These are phyloP conservation scores for Hecatera dysodea DNA, from an alignment of 2,888 invertebrate species.

Conservation along the genomic window DNA sequence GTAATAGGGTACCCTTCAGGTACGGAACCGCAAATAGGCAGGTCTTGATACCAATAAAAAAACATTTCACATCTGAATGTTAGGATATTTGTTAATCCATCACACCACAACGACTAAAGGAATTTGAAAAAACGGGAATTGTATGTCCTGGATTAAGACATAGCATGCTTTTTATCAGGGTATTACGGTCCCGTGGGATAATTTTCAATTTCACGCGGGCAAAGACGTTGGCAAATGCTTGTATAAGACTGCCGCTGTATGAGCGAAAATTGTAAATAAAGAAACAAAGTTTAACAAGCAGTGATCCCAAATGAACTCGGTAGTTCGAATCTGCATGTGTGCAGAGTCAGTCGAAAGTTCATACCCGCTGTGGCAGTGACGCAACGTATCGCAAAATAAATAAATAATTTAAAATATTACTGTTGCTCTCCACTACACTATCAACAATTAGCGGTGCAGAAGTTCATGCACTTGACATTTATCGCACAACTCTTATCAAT, in stretches of 20 bases:
- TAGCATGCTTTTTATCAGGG: neutral
- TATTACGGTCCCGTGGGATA: neutral
- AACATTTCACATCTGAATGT: no score
- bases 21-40: no score
- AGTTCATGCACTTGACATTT: slow-evolving; percentile 76
- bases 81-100: neutral
- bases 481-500: slow-evolving; percentile 65
- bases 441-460: slow-evolving; percentile 65
- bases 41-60: no score
- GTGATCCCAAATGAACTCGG: slow-evolving; percentile 8
- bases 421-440: slow-evolving; percentile 51
- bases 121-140: neutral
- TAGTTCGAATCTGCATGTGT: slow-evolving; percentile 19
- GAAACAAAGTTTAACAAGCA: slow-evolving; percentile 2
- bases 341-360: slow-evolving; percentile 18
- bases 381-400: slow-evolving; percentile 36
- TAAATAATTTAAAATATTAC: slow-evolving; percentile 44
- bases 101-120: neutral
- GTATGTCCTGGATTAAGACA: neutral
- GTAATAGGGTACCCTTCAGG: no score
- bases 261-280: slow-evolving; percentile 11
- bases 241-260: neutral
- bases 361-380: slow-evolving; percentile 23
- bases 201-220: neutral
- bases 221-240: neutral